phyloP scores from a whole-genome alignment of 2,888 invertebrate species.

The Neoascia interrupta region DNA sequence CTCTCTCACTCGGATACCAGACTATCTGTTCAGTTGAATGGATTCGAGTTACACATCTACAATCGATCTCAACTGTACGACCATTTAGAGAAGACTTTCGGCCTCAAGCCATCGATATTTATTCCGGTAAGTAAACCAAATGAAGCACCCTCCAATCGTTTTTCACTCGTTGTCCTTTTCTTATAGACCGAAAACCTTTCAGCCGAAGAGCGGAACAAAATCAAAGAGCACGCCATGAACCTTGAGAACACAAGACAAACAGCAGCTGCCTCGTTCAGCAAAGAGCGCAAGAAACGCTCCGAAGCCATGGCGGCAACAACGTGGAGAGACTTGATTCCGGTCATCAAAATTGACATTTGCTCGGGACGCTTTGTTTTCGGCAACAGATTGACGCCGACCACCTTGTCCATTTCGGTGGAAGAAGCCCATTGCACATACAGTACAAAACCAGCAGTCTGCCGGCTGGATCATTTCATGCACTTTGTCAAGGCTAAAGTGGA shows the following conservation, averaged over 20 bases:
- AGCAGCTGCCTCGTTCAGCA: constrained; percentile 76
- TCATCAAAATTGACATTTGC: constrained; percentile 96
- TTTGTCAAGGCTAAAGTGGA: constrained; percentile 96
- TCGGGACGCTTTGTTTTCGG: constrained; percentile 96
- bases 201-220: constrained; percentile 81
- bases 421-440: constrained; percentile 97
- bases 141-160: not conserved
- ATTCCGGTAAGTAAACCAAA: constrained; percentile 76
- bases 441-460: constrained; percentile 96
- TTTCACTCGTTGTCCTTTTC: not conserved
- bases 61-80: constrained; percentile 94
- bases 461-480: constrained; percentile 96
- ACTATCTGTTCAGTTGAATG: constrained; percentile 93
- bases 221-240: constrained; percentile 83
- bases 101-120: constrained; percentile 89
- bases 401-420: constrained; percentile 93
- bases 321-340: constrained; percentile 97
- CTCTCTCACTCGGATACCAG: constrained; percentile 96
- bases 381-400: constrained; percentile 95
- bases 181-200: constrained; percentile 81
- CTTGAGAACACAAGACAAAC: constrained; percentile 83
- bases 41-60: constrained; percentile 96
- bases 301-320: constrained; percentile 92
- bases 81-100: constrained; percentile 92
- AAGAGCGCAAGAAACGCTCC: constrained; percentile 82